Evolutionary conservation across 2,113 vertebrate species (phyloP).

Genomic region (Notechis scutatus): DNA sequence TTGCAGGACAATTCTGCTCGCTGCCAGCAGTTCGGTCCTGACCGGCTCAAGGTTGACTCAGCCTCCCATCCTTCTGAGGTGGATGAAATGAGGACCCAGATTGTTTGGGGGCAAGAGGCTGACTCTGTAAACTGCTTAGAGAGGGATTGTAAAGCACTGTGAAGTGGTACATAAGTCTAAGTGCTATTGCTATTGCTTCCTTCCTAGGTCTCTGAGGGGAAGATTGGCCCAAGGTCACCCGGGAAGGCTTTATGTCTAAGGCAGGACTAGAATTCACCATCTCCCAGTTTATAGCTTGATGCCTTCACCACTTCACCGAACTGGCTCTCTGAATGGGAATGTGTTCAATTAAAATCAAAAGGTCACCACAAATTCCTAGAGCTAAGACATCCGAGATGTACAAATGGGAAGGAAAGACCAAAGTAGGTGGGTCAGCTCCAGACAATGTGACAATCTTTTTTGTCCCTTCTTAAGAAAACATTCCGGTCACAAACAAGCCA

Average conservation of each 20-base stretch:
- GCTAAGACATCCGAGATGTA: too few species aligned
- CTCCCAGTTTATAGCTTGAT: background rate
- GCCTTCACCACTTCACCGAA: background rate
- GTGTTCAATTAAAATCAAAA: background rate
- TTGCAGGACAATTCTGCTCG: too few species aligned
- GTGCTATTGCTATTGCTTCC: background rate
- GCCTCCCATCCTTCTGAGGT: too few species aligned
- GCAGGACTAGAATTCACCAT: background rate
- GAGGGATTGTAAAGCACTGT: too few species aligned
- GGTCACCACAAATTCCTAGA: too few species aligned
- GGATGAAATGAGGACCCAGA: too few species aligned
- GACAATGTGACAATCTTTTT: background rate
- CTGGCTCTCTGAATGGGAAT: background rate
- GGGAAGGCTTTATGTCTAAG: background rate
- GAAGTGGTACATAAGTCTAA: too few species aligned
- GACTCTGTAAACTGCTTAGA: too few species aligned
- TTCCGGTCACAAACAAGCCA: background rate
- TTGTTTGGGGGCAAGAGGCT: too few species aligned
- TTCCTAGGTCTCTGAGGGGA: background rate
- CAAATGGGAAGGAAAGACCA: background rate
- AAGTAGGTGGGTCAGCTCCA: background rate
- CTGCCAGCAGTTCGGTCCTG: too few species aligned
- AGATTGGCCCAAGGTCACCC: background rate
- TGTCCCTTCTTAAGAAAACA: fast-evolving
- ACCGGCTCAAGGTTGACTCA: too few species aligned